These are phyloP conservation scores for Trichomycterus rosablanca DNA, from an alignment of 2,113 vertebrate species.

Conservation along the genomic window DNA sequence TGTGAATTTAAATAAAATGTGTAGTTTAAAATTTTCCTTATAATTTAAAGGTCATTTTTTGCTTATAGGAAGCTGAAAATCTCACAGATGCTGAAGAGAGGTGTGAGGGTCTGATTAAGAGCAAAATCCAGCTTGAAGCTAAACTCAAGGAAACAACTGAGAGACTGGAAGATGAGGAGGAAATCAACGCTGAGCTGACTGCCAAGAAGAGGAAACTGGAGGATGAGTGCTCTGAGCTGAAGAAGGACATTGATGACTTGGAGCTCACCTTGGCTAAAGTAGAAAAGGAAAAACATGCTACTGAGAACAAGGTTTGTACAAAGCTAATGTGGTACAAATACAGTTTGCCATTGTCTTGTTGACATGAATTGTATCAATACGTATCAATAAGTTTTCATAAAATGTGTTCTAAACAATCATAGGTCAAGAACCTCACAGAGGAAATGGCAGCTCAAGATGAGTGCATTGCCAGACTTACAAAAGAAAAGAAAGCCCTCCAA, in stretches of 20 bases:
- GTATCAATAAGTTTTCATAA: no score
- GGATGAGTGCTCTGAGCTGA: conserved; percentile 75
- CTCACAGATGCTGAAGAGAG: conserved; percentile 42
- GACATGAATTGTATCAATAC: no score
- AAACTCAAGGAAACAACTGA: conserved; percentile 64
- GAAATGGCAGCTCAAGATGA: conserved; percentile 41
- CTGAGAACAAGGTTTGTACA: conserved; percentile 31
- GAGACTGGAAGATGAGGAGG: conserved; percentile 65
- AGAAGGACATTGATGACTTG: conserved; percentile 67
- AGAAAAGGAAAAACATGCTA: conserved; percentile 43
- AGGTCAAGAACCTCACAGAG: conserved; percentile 46
- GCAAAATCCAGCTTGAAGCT: conserved; percentile 54
- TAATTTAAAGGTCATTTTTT: no score
- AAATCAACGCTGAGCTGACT: conserved; percentile 68
- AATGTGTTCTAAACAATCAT: background rate
- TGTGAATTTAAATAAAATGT: no score
- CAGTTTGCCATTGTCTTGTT: no score
- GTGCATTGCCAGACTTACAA: conserved; percentile 40
- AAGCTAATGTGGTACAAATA: no score
- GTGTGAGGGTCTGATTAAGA: conserved; percentile 43
- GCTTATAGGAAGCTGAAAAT: conserved; percentile 52
- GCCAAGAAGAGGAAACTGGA: conserved; percentile 75
- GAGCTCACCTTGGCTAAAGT: conserved; percentile 43
- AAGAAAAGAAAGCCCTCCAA: conserved; percentile 53
- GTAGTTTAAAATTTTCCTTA: no score